phyloP scores from a whole-genome alignment of 2,888 invertebrate genomes.

The Dermolepida albohirtum region DNA sequence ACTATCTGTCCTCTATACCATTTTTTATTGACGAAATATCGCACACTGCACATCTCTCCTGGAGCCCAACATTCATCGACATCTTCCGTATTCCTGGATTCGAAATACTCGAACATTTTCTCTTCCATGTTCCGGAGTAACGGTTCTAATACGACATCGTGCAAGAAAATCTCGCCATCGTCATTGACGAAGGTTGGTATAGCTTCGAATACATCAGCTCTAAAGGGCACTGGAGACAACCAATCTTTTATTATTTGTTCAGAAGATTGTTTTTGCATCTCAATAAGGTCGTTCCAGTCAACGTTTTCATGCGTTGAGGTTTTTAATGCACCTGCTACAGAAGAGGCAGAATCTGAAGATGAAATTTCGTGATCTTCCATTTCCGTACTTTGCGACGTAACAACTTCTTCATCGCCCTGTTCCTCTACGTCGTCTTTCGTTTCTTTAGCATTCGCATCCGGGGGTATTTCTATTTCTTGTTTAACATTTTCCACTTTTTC shows the following conservation, averaged over 20 bases:
- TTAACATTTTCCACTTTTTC: background rate
- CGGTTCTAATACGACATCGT: conserved; percentile 55
- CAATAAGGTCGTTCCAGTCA: conserved; percentile 39
- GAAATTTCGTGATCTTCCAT: conserved; percentile 29
- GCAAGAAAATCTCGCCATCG: conserved; percentile 64
- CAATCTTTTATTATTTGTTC: conserved; percentile 67
- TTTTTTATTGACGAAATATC: conserved; percentile 72
- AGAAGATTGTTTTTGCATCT: conserved; percentile 36
- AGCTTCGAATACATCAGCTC: conserved; percentile 69
- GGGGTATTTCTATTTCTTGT: background rate
- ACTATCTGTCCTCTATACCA: conserved; percentile 79
- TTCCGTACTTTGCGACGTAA: conserved; percentile 21
- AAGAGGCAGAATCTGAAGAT: conserved; percentile 8
- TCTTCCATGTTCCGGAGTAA: conserved; percentile 55
- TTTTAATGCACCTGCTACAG: conserved; percentile 22
- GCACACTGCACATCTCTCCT: conserved; percentile 77
- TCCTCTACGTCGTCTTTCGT: background rate
- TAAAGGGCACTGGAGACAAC: conserved; percentile 70
- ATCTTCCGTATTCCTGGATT: conserved; percentile 64
- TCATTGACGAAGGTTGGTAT: conserved; percentile 74
- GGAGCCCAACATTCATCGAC: conserved; percentile 66
- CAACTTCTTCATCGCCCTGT: conserved; percentile 10
- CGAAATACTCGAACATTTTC: conserved; percentile 55
- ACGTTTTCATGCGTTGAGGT: conserved; percentile 12
- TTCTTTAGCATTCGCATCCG: background rate